Base-by-base conservation (phyloP, 2,888 invertebrate genomes). In the Sinotaia quadrata region DNA sequence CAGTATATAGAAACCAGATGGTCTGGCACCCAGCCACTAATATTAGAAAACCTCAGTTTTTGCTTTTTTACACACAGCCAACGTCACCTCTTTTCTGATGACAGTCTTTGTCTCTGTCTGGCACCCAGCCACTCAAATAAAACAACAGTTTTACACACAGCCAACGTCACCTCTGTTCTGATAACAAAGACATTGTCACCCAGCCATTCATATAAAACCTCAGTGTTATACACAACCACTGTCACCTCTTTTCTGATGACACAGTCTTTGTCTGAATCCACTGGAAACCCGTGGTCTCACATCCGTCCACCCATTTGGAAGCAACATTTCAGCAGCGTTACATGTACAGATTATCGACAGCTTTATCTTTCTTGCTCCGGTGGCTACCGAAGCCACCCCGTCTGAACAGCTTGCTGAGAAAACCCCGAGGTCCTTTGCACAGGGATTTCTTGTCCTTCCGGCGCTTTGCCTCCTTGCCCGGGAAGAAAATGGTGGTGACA, bases 391-490 rank as follows among this genome's bases (percentile, higher is more conserved):
- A 65, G 18, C 63, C 56, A n/a, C 57, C 60, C 54, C 75, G 66
- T 29, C 77, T 68, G 68, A 79, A 79, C 21, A 81, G 71, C 51
- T 68, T 73, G 31, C 54, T 70, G 56, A 80, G 72, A 56, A 81
- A 74, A 10, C 78, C 71, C 54, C 70, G 58, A 10, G 76, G 75
- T n/a, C 77, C 77, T 31, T 74, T 75, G 47, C 67, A 41, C n/a
- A 67, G 15, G 27, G 70, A 57, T 56, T 67, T 70, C 56, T 67
- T 70, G 33, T 66, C 58, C 41, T 71, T 72, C 18, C 44, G 44
- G 4, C 67, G 68, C 33, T 69, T 67, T n/a, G 59, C 51, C 29
- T 65, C 72, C 47, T 70, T 70, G 21, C 68, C 67, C 24, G 72
- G 72, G 47, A 72, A 74, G 56, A 68, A 52, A 24, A 69, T 70